phyloP scores from a whole-genome alignment of 2,113 vertebrate species.

The Serilophus lunatus region DNA sequence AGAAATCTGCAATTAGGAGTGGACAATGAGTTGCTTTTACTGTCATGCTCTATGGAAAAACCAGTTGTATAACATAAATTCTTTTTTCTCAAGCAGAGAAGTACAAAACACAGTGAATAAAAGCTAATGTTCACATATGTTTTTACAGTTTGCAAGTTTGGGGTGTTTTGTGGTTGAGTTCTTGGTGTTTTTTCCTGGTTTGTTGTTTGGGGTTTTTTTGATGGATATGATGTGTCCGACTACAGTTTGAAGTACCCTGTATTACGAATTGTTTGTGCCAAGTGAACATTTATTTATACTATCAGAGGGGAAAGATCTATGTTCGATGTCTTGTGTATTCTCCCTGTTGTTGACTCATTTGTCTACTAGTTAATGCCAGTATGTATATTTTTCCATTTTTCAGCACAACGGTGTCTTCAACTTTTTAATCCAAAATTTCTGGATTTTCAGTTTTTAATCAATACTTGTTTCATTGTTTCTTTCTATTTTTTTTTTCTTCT shows the following conservation, averaged over 20 bases:
- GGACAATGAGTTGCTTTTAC: neutral
- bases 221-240: neutral
- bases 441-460: neutral
- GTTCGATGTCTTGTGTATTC: neutral
- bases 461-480: neutral
- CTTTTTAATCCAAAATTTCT: neutral
- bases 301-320: neutral
- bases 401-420: neutral
- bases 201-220: fast-evolving
- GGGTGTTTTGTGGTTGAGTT: fast-evolving
- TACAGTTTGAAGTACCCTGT: neutral
- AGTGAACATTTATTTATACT: neutral
- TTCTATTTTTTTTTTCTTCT: neutral
- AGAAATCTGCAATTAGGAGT: neutral
- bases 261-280: neutral
- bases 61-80: fast-evolving
- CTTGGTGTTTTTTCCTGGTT: too few relatives aligned
- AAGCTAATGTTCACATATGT: neutral
- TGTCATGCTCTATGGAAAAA: neutral
- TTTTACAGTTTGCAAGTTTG: neutral
- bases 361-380: neutral
- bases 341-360: neutral
- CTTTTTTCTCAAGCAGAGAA: neutral
- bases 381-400: neutral
- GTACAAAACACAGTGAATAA: neutral